Evolutionary conservation across 2,888 invertebrate genomes (phyloP).

Genomic region (Chromoteleia sp.): DNA sequence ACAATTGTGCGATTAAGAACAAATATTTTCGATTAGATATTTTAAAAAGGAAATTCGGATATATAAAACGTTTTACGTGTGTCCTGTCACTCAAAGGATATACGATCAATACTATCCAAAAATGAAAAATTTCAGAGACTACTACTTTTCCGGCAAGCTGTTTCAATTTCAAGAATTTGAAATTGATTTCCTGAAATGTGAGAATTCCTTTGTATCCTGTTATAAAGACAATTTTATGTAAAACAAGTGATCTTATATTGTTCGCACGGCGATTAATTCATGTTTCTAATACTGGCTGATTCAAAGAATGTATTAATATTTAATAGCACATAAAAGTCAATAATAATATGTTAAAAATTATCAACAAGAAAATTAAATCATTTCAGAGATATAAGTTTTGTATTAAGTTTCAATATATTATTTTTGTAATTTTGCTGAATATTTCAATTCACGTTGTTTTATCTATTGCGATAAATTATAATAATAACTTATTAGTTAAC

Average conservation of each 20-base stretch:
- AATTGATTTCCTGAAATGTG: constrained; percentile 7
- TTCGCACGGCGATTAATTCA: background rate
- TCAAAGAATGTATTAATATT: too few species aligned
- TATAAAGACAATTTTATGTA: constrained; percentile 27
- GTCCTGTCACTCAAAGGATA: background rate
- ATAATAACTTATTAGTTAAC: too few species aligned
- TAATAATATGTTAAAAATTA: too few species aligned
- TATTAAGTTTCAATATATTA: too few species aligned
- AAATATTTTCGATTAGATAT: background rate
- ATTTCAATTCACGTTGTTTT: too few species aligned
- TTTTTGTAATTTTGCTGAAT: too few species aligned
- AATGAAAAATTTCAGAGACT: background rate
- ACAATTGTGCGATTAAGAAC: constrained; percentile 3
- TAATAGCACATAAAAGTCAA: too few species aligned
- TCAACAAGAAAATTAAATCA: too few species aligned
- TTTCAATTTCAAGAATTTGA: background rate
- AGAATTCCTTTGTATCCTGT: constrained; percentile 9
- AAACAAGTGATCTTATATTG: background rate
- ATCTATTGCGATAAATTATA: too few species aligned
- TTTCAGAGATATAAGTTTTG: too few species aligned
- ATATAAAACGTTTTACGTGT: background rate
- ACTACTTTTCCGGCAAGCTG: background rate
- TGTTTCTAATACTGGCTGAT: background rate
- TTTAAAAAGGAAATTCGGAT: background rate
- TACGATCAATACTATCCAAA: background rate